These are phyloP conservation scores for Chrysomallon squamiferum DNA, from an alignment of 1,140 invertebrate species.

Conservation along the genomic window DNA sequence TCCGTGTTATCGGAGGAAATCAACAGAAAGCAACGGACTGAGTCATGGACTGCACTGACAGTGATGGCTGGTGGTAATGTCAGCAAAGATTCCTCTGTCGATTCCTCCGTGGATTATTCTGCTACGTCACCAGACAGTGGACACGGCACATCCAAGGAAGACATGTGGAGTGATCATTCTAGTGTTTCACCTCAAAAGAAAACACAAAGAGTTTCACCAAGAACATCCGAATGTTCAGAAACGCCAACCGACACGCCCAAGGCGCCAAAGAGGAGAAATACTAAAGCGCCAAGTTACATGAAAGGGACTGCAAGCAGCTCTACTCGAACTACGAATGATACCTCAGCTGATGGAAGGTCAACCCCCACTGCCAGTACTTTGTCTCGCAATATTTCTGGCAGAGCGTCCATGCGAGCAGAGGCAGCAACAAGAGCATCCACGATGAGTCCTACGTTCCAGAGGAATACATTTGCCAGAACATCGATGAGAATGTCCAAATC, in stretches of 20 bases:
- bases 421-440: conserved; percentile 13
- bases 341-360: conserved; percentile 25
- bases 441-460: conserved; percentile 15
- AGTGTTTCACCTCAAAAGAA: conserved; percentile 21
- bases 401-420: conserved; percentile 30
- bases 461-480: conserved; percentile 11
- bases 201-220: conserved; percentile 11
- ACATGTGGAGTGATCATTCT: conserved; percentile 43
- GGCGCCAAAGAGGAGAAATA: conserved; percentile 23
- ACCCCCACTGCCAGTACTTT: conserved; percentile 15
- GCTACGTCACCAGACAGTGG: conserved; percentile 47
- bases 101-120: conserved; percentile 38
- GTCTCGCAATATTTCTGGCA: conserved; percentile 18
- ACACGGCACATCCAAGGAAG: conserved; percentile 44
- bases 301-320: conserved; percentile 18
- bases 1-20: conserved; percentile 35
- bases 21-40: conserved; percentile 49
- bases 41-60: conserved; percentile 52
- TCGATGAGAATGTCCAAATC: conserved; percentile 19
- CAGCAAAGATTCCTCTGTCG: conserved; percentile 25
- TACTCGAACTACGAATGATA: conserved; percentile 34
- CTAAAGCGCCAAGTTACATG: conserved; percentile 11
- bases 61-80: conserved; percentile 25
- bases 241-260: conserved; percentile 12
- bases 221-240: neutral